Evolutionary conservation across 2,113 vertebrate species (phyloP), one percentile per base, ranked within the genome.

Genomic region (Podiceps cristatus): DNA sequence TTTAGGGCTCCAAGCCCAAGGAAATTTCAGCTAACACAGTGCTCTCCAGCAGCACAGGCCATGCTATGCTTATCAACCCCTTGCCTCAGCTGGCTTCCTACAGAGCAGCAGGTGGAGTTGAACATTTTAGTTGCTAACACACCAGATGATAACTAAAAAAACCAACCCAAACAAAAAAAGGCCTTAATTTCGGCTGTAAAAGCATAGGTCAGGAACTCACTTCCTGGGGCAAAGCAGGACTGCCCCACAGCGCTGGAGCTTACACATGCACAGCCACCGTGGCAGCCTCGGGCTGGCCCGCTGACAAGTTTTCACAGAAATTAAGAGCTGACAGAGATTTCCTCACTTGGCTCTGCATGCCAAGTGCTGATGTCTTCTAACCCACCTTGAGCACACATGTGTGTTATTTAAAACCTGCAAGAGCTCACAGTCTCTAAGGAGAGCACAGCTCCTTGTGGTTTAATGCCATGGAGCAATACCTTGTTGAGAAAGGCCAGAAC

Each of bases 231-330:
- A 67, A 40, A 77, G 47, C 0, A 2, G 53, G 74, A 47, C 42
- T 74, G 67, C 13, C 20, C 14, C 22, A 1, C 18, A 52, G 37
- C 1, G 2, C 17, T 0, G 1, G 50, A 20, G 31, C 53, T 88
- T 29, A 13, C 13, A 7, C 1, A 1, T 28, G n/a, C 33, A 10
- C 18, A 33, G 28, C 20, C 3, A 0, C 37, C 4, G 17, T 50
- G 35, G 63, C 74, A 44, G 31, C 18, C 67, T n/a, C 22, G 19
- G 33, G 12, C 75, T 2, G 4, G 62, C 18, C 14, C 1, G 1
- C 33, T 13, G 18, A 62, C 18, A 44, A 44, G 23, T 42, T 49
- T 73, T n/a, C 2, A 0, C 16, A n/a, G 56, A 86, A 81, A 64
- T 52, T 14, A 67, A 84, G 47, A 60, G 31, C 8, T 13, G 4